Evolutionary conservation across 2,888 invertebrate genomes (phyloP), one percentile per base, ranked within the genome.

Genomic region (Temnothorax unifasciatus): DNA sequence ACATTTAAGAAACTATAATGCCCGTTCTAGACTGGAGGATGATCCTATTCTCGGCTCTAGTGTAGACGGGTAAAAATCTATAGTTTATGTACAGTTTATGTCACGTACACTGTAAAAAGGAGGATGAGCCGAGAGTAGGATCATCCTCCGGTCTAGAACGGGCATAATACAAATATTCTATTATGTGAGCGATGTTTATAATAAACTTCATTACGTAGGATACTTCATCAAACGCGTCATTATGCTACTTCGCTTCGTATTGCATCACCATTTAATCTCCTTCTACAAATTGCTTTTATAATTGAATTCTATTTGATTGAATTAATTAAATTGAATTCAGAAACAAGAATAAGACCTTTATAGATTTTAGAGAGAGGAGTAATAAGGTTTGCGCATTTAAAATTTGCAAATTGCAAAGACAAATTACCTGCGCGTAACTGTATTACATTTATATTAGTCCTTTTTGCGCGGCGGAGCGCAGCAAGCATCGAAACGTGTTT

Each of bases 401-500:
- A 74, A 74, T 61, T 66, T 50, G 38, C 50, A 15, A 66, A 38
- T 38, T 25, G 25, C 68, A 41, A 69, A n/a, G 41, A n/a, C 29
- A 41, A 77, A 54, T 69, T 73, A 47, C 8, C 21, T 25, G 73
- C 59, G 73, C 59, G 41, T 66, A 77, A 69, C n/a, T 59, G 21
- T 47, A 29, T 8, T 13, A 57, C 18, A 2, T 29, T 52, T 77
- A 52, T 50, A 44, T 34, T 21, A 47, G 29, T 59, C 34, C 47
- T 59, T 50, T 59, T 47, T 25, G 18, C n/a, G 38, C n/a, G 13
- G 13, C 34, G 34, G 5, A 44, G 73, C 47, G 73, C 47, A 50
- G 25, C 79, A 21, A 73, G 59, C 34, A 59, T 47, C 57, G 69
- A 71, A 79, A 79, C 57, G 21, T 66, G 57, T 71, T 73, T 59